Base-by-base conservation (phyloP, 2,113 vertebrate species). In the Nothocercus julius region DNA sequence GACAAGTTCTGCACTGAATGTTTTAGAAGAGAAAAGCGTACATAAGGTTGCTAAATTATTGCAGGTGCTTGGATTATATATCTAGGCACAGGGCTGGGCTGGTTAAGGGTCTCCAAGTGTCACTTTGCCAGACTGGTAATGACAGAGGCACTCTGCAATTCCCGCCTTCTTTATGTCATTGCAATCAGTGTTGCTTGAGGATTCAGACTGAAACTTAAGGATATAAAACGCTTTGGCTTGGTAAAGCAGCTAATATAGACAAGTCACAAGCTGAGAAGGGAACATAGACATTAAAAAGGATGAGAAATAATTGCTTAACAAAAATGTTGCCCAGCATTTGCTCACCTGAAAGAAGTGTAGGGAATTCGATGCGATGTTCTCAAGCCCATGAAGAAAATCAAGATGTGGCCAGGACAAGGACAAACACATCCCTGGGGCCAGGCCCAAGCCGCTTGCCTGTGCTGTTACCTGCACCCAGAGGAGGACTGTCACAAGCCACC, bases 41-140 rank as follows among this genome's bases (percentile, higher is more conserved):
- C 53, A 3, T 66, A 44, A 66, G 70, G 74, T 21, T 85, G 89
- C 89, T 89, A 94, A 13, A 49, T 82, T 34, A 14, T 92, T 80
- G 70, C 94, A 96, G 84, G 81, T 91, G 91, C 24, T 70, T 89
- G 21, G 54, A 54, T 70, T 68, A 7, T 72, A 27, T 94, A 95
- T 97, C 92, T 82, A 73, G 84, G 78, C 78, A 45, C 66, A 80
- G 79, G 82, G 63, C 87, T 89, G 84, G 75, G 61, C 84, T 92
- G 73, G 89, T 61, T 89, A 44, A 63, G 85, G 67, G 44, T 40
- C 78, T 79, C 11, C 58, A 72, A 73, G 78, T 53, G 58, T 85
- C 53, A 7, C 34, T 85, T 72, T 79, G 81, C 47, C 51, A 75
- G 92, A 75, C 62, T 49, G 40, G 69, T 49, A 85, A 82, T 58